phyloP scores from a whole-genome alignment of 2,888 invertebrate genomes.

The Lasioglossum zephyrum region DNA sequence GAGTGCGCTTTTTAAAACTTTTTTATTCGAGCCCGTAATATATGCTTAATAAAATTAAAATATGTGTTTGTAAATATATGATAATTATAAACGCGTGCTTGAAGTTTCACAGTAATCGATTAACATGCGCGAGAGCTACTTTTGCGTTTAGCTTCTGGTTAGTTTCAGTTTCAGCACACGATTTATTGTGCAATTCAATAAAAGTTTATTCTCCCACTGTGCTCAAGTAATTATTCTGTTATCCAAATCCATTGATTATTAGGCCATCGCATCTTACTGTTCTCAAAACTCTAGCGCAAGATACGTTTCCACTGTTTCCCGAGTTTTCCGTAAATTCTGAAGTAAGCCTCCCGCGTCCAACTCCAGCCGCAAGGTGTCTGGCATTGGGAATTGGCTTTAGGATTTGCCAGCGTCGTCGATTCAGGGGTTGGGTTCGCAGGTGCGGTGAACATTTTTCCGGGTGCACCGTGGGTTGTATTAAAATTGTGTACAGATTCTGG shows the following conservation, averaged over 20 bases:
- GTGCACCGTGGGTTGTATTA: background rate
- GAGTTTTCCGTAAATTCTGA: conserved; percentile 3
- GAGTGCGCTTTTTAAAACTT: too few relatives aligned
- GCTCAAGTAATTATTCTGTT: too few relatives aligned
- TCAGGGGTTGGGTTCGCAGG: background rate
- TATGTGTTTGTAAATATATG: too few relatives aligned
- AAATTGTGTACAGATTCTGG: background rate
- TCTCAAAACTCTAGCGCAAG: background rate
- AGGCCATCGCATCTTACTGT: background rate
- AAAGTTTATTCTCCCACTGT: too few relatives aligned
- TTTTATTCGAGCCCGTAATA: too few relatives aligned
- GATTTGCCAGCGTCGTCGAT: background rate
- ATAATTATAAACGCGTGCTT: too few relatives aligned
- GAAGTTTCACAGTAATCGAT: too few relatives aligned
- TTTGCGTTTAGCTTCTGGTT: too few relatives aligned
- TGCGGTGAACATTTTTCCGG: background rate
- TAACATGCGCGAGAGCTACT: too few relatives aligned
- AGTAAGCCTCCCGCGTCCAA: background rate
- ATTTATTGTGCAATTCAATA: too few relatives aligned
- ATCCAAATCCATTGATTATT: background rate
- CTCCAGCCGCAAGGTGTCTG: background rate
- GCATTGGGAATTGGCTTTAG: background rate
- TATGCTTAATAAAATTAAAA: too few relatives aligned
- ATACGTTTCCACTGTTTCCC: background rate
- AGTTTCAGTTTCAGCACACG: too few relatives aligned